Conservation (phyloP, 2,888 invertebrate genomes). For the Sussaba pulchella region DNA sequence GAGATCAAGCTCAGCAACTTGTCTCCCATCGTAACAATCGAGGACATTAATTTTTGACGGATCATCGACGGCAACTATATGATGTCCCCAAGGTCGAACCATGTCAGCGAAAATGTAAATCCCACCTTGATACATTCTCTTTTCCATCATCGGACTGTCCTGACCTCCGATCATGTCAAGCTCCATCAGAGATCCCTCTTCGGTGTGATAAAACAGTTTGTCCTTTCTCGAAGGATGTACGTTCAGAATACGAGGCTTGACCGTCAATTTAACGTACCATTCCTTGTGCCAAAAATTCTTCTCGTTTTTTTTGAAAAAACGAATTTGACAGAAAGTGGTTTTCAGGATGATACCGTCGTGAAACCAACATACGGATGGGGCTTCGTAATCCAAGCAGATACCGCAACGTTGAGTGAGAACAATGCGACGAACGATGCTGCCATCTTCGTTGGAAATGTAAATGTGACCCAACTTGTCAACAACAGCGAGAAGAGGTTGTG, state of each 20-base stretch:
- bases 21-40: slow-evolving; percentile 72
- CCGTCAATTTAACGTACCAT: slow-evolving; percentile 73
- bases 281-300: slow-evolving; percentile 71
- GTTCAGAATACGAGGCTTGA: slow-evolving; percentile 72
- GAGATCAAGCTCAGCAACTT: slow-evolving; percentile 68
- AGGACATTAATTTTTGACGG: slow-evolving; percentile 71
- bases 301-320: slow-evolving; percentile 72
- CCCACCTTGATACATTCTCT: slow-evolving; percentile 70
- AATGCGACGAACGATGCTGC: slow-evolving; percentile 72
- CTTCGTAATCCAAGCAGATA: slow-evolving; percentile 73
- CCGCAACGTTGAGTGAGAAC: slow-evolving; percentile 74
- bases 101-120: slow-evolving; percentile 74
- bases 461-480: slow-evolving; percentile 75
- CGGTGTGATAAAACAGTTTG: slow-evolving; percentile 76
- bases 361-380: slow-evolving; percentile 77
- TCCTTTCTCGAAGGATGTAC: slow-evolving; percentile 72
- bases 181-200: slow-evolving; percentile 77
- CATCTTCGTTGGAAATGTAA: slow-evolving; percentile 75
- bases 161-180: slow-evolving; percentile 67
- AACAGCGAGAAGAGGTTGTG: slow-evolving; percentile 74
- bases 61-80: slow-evolving; percentile 73
- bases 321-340: slow-evolving; percentile 80
- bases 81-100: slow-evolving; percentile 79
- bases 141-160: slow-evolving; percentile 51
- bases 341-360: slow-evolving; percentile 76